Evolutionary conservation across 1,140 invertebrate genomes (phyloP), one percentile per base, ranked within the genome.

Genomic region (Catajapyx aquilonaris): DNA sequence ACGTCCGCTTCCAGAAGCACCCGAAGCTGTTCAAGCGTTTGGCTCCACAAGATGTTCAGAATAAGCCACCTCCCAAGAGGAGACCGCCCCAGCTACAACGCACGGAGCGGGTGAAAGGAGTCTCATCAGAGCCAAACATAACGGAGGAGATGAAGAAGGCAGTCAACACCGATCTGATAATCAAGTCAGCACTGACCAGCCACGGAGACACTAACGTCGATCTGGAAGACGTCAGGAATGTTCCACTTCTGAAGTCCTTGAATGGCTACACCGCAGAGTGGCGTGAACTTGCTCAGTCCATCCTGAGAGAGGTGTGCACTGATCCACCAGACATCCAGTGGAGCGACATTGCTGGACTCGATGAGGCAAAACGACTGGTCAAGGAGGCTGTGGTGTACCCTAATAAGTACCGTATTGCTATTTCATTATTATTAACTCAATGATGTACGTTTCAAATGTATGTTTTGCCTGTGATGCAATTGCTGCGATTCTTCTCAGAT

Each of bases 381-480:
- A 78, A 85, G 60, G 86, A 94, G 60, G 75, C 86, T 2, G 71
- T 87, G 0, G 66, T 91, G 4, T 87, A 84, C 57, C 84, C 86
- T 2, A 62, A 72, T 5, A 77, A 76, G 52, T 86, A 87, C 59
- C 83, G 85, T 2, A 66, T 78, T 35, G 57, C 93, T 5, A 94
- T 94, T 51, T 66, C 64, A 16, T 73, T 74, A 1, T 65, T 80
- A 20, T 54, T 86, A 23, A 64, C 71, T 35, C 80, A 84, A 0
- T 94, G 87, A 85, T 75, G 76, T 51, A 79, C 76, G 16, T 59
- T 87, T 23, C 54, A 90, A 11, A 55, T 94, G 1, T 84, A 83
- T 52, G 88, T 86, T 0, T 84, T 86, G 2, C 84, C 87, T 0
- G 86, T n/a, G n/a, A n/a, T n/a, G n/a, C n/a, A n/a, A n/a, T n/a